Percentiles rank a stretch among this genome's conserved stretches.
phyloP scores from a whole-genome alignment of 2,888 invertebrate genomes.

The Anthophora plumipes region DNA sequence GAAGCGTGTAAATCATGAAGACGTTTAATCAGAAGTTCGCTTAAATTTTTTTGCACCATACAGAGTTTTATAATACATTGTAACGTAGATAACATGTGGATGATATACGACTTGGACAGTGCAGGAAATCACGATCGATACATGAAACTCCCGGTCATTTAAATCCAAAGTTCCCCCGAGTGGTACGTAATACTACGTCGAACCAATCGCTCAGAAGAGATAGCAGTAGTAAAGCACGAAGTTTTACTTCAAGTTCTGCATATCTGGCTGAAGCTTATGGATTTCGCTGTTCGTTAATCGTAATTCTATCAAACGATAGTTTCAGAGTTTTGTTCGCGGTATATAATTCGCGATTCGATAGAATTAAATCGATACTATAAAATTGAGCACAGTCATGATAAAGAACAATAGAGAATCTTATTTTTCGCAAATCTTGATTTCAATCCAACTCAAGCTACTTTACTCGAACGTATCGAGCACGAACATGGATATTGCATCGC shows the following conservation, averaged over 20 bases:
- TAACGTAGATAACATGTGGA: conserved; percentile 11
- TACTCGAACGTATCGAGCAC: neutral
- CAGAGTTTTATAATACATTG: neutral
- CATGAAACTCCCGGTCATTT: conserved; percentile 30
- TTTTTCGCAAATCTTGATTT: neutral
- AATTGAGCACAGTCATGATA: neutral
- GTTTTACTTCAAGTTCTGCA: conserved; percentile 35
- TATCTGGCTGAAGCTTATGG: neutral
- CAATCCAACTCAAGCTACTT: neutral
- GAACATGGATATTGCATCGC: neutral
- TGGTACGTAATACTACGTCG: conserved; percentile 47
- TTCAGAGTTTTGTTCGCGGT: neutral
- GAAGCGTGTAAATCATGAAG: conserved; percentile 2
- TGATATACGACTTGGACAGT: conserved; percentile 20
- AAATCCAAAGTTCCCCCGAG: conserved; percentile 20
- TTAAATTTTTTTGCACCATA: conserved; percentile 2
- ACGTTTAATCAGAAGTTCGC: conserved; percentile 18
- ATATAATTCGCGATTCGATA: too few species aligned
- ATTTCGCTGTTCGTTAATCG: neutral
- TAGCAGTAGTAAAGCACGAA: conserved; percentile 55
- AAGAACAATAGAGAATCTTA: neutral
- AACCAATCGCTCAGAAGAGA: conserved; percentile 76
- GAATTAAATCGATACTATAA: too few species aligned
- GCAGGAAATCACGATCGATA: conserved; percentile 24
- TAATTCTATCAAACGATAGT: conserved; percentile 9